These are phyloP conservation scores for Macrobrachium rosenbergii DNA, from an alignment of 1,140 invertebrate genomes.

Conservation along the genomic window DNA sequence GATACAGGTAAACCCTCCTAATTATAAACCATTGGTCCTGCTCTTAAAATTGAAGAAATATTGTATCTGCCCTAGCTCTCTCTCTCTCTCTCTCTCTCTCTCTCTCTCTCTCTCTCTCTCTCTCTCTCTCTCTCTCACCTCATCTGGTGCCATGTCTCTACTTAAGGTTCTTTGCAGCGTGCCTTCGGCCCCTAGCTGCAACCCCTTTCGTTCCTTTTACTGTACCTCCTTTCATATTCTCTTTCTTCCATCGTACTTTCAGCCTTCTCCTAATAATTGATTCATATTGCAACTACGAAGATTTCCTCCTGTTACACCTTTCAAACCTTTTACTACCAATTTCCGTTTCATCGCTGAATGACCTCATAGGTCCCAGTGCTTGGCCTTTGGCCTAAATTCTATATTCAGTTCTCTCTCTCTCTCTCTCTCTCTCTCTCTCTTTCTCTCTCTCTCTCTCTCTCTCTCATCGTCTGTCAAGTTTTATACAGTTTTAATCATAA, in stretches of 20 bases:
- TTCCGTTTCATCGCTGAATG: no score
- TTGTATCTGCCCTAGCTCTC: not conserved
- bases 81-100: slow-evolving; percentile 36
- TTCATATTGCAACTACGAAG: no score
- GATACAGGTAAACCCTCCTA: not conserved
- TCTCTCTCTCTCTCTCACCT: slow-evolving; percentile 26
- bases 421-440: slow-evolving; percentile 18
- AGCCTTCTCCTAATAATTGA: no score
- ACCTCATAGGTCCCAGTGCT: no score
- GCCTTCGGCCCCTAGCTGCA: not conserved
- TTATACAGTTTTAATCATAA: no score
- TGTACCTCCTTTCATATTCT: not conserved
- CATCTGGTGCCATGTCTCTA: slow-evolving; percentile 25
- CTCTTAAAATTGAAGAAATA: not conserved
- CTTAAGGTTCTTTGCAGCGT: no score
- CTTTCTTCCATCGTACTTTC: not conserved
- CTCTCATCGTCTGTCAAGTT: not conserved
- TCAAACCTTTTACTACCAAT: no score
- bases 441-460: slow-evolving; percentile 30
- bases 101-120: slow-evolving; percentile 14
- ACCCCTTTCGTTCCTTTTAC: not conserved
- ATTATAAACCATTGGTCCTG: not conserved
- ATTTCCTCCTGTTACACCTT: no score
- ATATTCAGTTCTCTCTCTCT: slow-evolving; percentile 34
- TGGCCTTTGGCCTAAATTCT: no score